Conservation (phyloP, 1,140 invertebrate species). For the Zelostemma sp. region DNA sequence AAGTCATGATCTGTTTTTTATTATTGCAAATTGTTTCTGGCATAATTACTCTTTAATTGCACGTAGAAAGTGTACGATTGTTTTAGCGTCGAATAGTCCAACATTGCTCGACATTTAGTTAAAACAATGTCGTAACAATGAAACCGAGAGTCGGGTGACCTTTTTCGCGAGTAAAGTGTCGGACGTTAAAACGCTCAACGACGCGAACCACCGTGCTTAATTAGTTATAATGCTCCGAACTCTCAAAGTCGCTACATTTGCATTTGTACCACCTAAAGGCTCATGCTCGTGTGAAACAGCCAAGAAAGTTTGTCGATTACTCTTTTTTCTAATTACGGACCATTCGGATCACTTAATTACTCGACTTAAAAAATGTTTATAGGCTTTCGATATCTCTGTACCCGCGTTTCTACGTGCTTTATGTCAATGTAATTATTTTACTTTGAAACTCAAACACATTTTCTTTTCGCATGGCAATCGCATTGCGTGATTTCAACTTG, state of each 20-base stretch:
- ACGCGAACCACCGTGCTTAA: background rate
- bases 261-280: background rate
- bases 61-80: background rate
- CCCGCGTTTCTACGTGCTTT: too few relatives aligned
- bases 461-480: too few relatives aligned
- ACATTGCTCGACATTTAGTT: constrained; percentile 1
- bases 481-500: too few relatives aligned
- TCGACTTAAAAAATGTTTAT: background rate
- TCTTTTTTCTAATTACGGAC: constrained; percentile 4
- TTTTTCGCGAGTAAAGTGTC: constrained; percentile 6
- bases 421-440: too few relatives aligned
- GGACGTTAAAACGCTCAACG: constrained; percentile 4
- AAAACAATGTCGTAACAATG: constrained; percentile 9
- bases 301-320: background rate
- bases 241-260: background rate
- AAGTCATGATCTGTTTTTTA: background rate
- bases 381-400: background rate
- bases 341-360: constrained; percentile 4
- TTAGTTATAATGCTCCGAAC: constrained; percentile 1
- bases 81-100: background rate
- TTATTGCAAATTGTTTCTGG: constrained; percentile 2
- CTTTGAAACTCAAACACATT: too few relatives aligned
- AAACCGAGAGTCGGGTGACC: constrained; percentile 7
- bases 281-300: background rate
- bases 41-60: constrained; percentile 1